Base-by-base conservation (phyloP, 2,888 invertebrate species). In the Aromia moschata region DNA sequence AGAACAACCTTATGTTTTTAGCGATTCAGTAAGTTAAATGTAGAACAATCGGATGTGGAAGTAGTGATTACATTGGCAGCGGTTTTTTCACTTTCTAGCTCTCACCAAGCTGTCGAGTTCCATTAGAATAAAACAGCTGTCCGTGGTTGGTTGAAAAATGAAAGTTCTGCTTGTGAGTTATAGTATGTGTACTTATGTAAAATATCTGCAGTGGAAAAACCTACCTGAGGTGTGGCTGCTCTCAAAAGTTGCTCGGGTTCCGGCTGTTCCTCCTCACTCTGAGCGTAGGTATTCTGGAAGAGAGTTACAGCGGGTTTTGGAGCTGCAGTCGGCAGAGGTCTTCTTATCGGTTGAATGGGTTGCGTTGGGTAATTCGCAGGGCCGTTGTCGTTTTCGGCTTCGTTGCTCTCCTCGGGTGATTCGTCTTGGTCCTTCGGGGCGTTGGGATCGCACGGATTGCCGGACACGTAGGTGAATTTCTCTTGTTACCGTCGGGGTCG, bases 391-490 rank as follows among this genome's bases (percentile, higher is more conserved):
- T 87, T 85, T 58, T 82, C 82, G 59, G 77, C 75, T 62, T 81
- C 82, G 58, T 79, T 76, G 25, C 81, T 82, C 10, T 81, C 78
- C 82, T 84, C 40, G 7, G 30, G 33, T 20, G 33, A 18, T 30
- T 85, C 84, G 12, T 82, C 82, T 12, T 90, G 88, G 9, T 87
- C 88, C 64, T 88, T 86, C 0, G 89, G 89, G n/a, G 89, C 89
- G 79, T 92, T 92, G 4, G 92, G 92, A 75, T 93, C 92, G 76
- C 93, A 93, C 0, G 92, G 92, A 77, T 93, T 92, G 14, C 93
- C 93, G 16, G 91, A 91, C 0, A 92, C 92, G 80, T 93, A 93
- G 2, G 91, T 91, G 81, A 93, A 93, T 79, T 93, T 67, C 93
- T 82, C 74, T 91, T 91, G 81, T 92, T 91, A 68, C 93, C 93